Percentiles rank a stretch among this genome's conserved stretches.
These are phyloP conservation scores for Trachelus iudaicus DNA, from an alignment of 2,888 invertebrate species.

Conservation along the genomic window DNA sequence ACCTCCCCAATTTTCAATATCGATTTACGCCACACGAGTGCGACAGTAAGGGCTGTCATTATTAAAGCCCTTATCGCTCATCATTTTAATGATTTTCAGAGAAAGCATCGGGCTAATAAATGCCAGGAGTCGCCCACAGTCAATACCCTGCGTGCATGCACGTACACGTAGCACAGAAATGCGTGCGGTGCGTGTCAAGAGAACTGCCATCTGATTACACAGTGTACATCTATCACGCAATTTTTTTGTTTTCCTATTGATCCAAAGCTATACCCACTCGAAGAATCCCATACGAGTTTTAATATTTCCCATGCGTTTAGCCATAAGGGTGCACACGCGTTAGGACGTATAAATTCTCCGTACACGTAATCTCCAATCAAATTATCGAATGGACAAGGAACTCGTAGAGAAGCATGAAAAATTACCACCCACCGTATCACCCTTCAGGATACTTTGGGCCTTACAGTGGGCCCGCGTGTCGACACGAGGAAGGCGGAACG, in stretches of 20 bases:
- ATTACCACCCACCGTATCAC: background rate
- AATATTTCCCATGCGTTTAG: background rate
- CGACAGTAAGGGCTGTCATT: slow-evolving; percentile 30
- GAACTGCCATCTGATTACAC: background rate
- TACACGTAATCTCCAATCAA: background rate
- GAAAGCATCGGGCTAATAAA: slow-evolving; percentile 20
- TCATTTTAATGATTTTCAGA: slow-evolving; percentile 44
- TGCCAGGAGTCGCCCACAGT: background rate
- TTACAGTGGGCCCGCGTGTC: background rate
- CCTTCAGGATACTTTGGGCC: background rate
- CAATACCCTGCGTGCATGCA: background rate
- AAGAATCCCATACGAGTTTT: background rate
- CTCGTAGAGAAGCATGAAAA: background rate
- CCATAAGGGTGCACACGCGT: background rate
- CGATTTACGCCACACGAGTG: slow-evolving; percentile 47
- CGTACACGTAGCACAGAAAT: background rate
- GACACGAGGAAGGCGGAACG: background rate
- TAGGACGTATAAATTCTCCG: background rate
- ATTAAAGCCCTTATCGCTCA: slow-evolving; percentile 45
- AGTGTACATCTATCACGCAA: background rate
- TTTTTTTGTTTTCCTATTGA: background rate
- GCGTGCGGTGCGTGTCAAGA: background rate
- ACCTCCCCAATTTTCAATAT: slow-evolving; percentile 31
- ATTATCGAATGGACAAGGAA: background rate
- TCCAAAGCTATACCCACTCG: background rate